Base-by-base conservation (phyloP, 2,797 vertebrate genomes). In the Erpetoichthys calabaricus region DNA sequence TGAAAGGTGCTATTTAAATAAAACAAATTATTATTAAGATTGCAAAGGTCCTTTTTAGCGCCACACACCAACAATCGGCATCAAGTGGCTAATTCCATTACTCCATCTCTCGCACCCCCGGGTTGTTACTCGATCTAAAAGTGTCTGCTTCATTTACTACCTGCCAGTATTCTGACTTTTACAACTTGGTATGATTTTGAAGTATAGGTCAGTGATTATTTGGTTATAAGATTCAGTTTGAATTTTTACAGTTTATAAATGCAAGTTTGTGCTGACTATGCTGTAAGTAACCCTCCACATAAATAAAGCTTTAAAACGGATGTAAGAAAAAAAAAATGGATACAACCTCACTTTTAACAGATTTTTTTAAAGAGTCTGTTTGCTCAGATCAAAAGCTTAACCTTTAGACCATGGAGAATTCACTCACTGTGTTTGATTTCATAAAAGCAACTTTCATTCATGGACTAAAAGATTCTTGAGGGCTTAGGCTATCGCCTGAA, bases 281-380 rank as follows among this genome's bases (percentile, higher is more conserved):
- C n/a, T n/a, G n/a, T 49, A 7, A n/a, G n/a, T n/a, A 49, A 49
- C 47, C 47, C 7, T 49, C 7, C 47, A 49, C 5, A 64, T 69
- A 56, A 44, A 63, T 65, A 57, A 57, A 67, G 25, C 25, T 25
- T 25, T 25, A 25, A 25, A 25, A 25, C 25, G 25, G 25, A 25
- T 25, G 25, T 25, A 75, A 74, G 80, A 78, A 81, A 76, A 70
- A 75, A 70, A 67, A 71, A 70, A 70, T 72, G 70, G 81, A 77
- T 44, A 69, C 73, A 83, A 85, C 80, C 81, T 79, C 68, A 68
- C 71, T 77, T 75, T 81, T 75, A 73, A 71, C 73, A 70, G 71
- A 69, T 41, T 57, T 51, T 62, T 60, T 53, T 70, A 80, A 79
- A 82, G 69, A 69, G 69, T 75, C 70, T 77, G 70, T 75, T 70